Evolutionary conservation across 2,888 invertebrate genomes (phyloP).

Genomic region (Pyrrhosoma nymphula): DNA sequence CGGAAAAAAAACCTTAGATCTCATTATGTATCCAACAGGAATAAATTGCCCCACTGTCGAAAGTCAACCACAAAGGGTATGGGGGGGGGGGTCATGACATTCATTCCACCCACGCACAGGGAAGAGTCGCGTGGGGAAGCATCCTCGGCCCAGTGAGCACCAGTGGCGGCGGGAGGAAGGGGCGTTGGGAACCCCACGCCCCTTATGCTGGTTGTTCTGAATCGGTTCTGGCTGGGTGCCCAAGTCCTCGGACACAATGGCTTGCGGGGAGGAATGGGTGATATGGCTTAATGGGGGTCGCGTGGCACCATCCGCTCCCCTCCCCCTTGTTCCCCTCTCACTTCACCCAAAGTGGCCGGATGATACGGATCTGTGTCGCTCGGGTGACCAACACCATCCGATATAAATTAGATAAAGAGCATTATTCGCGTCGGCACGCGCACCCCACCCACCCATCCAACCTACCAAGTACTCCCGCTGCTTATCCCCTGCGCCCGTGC

Average conservation of each 20-base stretch:
- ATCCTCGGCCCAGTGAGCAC: no score
- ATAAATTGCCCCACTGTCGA: no score
- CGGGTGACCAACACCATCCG: neutral
- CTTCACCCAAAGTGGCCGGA: constrained; percentile 7
- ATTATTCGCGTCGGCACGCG: neutral
- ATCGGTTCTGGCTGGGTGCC: neutral
- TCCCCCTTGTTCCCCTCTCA: neutral
- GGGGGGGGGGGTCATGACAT: no score
- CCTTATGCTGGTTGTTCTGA: neutral
- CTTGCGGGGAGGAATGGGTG: neutral
- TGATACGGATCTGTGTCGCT: constrained; percentile 65
- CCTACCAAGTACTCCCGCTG: neutral
- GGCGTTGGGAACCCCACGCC: neutral
- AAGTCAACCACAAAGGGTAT: no score
- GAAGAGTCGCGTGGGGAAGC: no score
- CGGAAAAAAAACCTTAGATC: no score
- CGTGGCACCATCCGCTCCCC: neutral
- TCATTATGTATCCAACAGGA: no score
- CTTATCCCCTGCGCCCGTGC: neutral
- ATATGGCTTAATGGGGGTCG: neutral
- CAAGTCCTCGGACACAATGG: neutral
- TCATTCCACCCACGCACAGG: no score
- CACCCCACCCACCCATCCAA: neutral
- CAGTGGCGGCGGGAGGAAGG: neutral
- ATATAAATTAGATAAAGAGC: neutral